Conservation (phyloP, 2,113 vertebrate species). For the Mohoua ochrocephala region DNA sequence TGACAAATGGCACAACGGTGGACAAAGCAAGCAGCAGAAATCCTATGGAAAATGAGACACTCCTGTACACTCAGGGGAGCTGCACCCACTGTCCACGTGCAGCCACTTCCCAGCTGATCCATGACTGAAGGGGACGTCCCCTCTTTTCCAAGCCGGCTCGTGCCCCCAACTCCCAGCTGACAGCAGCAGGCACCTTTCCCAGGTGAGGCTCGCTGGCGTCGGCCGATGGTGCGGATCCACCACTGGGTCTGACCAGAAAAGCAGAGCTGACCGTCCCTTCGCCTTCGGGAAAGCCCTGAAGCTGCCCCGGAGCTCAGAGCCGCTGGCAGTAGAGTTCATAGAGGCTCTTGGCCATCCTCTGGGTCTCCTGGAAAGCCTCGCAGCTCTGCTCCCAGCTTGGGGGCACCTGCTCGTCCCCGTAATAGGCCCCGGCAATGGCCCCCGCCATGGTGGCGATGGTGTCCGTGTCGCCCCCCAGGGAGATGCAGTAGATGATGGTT, state of each 20-base stretch:
- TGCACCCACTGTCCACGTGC: not conserved
- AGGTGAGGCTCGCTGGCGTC: rapidly evolving
- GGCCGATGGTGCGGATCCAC: rapidly evolving
- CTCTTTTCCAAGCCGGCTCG: not conserved
- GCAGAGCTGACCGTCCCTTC: not conserved
- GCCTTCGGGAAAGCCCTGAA: not conserved
- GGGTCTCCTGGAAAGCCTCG: constrained; percentile 86
- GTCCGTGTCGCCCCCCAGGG: constrained; percentile 96
- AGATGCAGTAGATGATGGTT: constrained; percentile 91
- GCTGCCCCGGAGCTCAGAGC: not conserved
- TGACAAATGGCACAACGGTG: not conserved
- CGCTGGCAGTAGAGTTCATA: constrained; percentile 78
- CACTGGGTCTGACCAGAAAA: not conserved
- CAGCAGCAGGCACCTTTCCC: not conserved
- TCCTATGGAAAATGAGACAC: not conserved
- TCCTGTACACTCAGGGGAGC: not conserved
- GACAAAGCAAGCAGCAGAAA: not conserved
- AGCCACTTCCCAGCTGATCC: not conserved
- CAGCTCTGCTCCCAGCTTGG: constrained; percentile 87
- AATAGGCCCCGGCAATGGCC: constrained; percentile 94
- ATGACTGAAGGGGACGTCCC: not conserved
- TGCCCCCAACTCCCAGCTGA: not conserved
- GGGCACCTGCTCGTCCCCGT: constrained; percentile 85
- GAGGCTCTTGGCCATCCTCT: constrained; percentile 79
- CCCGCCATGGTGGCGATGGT: constrained; percentile 99